Base-by-base conservation (phyloP, 2,888 invertebrate genomes). In the Azorinus chamasolen region DNA sequence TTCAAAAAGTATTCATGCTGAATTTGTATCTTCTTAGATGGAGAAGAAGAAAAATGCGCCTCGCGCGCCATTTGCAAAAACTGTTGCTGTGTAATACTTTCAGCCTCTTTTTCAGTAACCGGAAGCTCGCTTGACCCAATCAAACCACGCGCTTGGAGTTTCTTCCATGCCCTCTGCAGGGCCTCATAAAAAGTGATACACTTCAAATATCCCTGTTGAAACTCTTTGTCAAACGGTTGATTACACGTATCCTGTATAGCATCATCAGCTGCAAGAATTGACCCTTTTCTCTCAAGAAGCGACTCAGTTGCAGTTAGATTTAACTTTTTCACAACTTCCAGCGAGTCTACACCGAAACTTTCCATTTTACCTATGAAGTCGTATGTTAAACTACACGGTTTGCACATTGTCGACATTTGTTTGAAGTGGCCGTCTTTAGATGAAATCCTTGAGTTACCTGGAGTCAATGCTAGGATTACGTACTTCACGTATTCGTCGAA, bases 101-200 rank as follows among this genome's bases (percentile, higher is more conserved):
- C 54, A 4, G 58, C 61, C 5, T 59, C 39, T 12, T 43, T 39
- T 3, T 66, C 43, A 22, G 59, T 64, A 50, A 78, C 64, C 5
- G 83, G 79, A n/a, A 83, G 63, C 0, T 41, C 14, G 1, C 76
- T 32, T 37, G 69, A 71, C 2, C 78, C 70, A 12, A 88, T 64
- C 3, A 88, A 50, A 10, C 88, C 88, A n/a, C 85, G 69, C 4
- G 85, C 82, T 59, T 87, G 85, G 24, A 87, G 57, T 55, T 86
- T 84, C 24, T 63, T 64, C 88, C 88, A 89, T 0, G 84, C 70
- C 22, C 86, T 25, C 14, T 70, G 18, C n/a, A 83, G 51, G 0
- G 83, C 84, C 16, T 82, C 79, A 14, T 71, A 39, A 64, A 83
- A 77, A 8, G 77, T 65, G 68, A 86, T 87, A 66, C 88, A 89